These are phyloP conservation scores for Myotis brandtii DNA, from an alignment of 2,113 vertebrate genomes.

Conservation along the genomic window DNA sequence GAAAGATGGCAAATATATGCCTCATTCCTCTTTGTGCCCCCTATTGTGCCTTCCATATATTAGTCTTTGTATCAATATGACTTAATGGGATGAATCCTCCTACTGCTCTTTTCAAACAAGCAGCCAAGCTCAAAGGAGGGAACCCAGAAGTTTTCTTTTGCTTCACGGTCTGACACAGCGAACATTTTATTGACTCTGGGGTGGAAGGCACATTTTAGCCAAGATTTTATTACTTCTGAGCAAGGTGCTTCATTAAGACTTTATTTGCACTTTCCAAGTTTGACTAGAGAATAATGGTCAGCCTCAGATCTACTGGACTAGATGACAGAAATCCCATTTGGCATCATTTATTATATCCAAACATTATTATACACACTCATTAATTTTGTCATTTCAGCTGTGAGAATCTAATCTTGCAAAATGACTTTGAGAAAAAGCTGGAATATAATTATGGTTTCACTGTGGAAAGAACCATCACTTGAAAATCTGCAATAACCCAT, in stretches of 20 bases:
- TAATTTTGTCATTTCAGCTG: slow-evolving; percentile 56
- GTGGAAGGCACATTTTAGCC: slow-evolving; percentile 62
- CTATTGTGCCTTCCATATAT: not conserved
- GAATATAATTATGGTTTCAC: slow-evolving; percentile 44
- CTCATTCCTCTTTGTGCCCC: not conserved
- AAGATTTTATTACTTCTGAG: slow-evolving; percentile 59
- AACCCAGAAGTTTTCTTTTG: slow-evolving; percentile 8
- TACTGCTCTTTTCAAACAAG: not conserved
- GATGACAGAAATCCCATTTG: slow-evolving; percentile 66
- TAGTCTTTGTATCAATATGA: not conserved
- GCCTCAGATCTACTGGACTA: slow-evolving; percentile 37
- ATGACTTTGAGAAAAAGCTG: slow-evolving; percentile 61
- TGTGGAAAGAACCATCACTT: not conserved
- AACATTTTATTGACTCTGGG: slow-evolving; percentile 6
- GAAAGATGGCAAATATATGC: not conserved
- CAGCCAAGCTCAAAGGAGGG: not conserved
- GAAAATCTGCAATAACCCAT: slow-evolving; percentile 59
- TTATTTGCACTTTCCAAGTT: slow-evolving; percentile 64
- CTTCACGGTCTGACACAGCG: not conserved
- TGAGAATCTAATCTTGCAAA: slow-evolving; percentile 65
- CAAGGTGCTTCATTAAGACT: slow-evolving; percentile 68
- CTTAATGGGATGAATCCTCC: not conserved
- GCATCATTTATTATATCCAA: slow-evolving; percentile 71
- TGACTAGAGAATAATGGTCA: slow-evolving; percentile 66
- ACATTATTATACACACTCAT: slow-evolving; percentile 65